Evolutionary conservation across 2,113 vertebrate species (phyloP).

Genomic region (Ploceus nigricollis): DNA sequence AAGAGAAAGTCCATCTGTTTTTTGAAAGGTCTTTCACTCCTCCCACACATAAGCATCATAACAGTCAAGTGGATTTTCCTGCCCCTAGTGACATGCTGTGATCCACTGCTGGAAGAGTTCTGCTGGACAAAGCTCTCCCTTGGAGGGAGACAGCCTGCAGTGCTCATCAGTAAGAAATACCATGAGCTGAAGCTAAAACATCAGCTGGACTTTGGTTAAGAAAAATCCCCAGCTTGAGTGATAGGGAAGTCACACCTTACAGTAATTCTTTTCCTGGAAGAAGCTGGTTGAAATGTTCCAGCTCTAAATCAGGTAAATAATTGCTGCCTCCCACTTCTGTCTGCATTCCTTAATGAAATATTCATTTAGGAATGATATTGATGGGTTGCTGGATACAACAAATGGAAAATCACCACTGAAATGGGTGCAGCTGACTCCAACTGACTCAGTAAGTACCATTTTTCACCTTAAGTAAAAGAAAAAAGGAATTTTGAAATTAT

Average conservation of each 20-base stretch:
- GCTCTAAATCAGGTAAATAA: slow-evolving; percentile 2
- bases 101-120: background rate
- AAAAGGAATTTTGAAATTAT: background rate
- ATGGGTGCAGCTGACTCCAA: background rate
- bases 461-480: background rate
- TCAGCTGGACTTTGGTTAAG: background rate
- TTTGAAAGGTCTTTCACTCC: background rate
- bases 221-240: background rate
- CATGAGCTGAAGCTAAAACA: background rate
- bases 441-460: background rate
- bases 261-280: background rate
- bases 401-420: background rate
- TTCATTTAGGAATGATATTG: background rate
- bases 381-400: background rate
- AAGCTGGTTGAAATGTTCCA: background rate
- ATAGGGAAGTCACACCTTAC: background rate
- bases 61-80: background rate
- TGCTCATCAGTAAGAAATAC: background rate
- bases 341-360: slow-evolving; percentile 14
- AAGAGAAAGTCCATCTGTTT: background rate
- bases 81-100: background rate
- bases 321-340: background rate
- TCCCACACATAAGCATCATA: background rate
- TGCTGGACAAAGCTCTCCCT: background rate
- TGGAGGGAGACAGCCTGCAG: background rate